These are phyloP conservation scores for Hycleus phaleratus DNA, from an alignment of 1,140 invertebrate genomes.

Conservation along the genomic window DNA sequence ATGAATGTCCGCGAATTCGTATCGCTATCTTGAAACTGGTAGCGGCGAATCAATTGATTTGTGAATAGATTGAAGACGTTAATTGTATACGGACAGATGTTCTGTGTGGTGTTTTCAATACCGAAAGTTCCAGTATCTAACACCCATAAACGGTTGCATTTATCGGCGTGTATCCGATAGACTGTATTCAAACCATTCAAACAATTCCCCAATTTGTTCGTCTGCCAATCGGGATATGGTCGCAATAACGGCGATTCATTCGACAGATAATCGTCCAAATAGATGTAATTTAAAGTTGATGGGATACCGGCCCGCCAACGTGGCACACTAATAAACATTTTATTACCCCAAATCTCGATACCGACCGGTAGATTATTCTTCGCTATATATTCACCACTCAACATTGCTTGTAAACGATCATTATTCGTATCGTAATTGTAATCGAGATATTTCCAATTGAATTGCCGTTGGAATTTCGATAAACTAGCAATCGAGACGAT, in stretches of 20 bases:
- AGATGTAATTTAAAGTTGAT: constrained; percentile 70
- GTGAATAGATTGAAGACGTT: constrained; percentile 70
- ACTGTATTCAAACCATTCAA: constrained; percentile 64
- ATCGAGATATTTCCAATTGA: constrained; percentile 66
- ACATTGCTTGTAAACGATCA: constrained; percentile 53
- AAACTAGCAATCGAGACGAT: neutral
- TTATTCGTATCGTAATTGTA: constrained; percentile 59
- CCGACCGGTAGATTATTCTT: constrained; percentile 71
- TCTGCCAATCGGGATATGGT: constrained; percentile 67
- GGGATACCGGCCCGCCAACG: constrained; percentile 64
- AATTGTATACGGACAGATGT: constrained; percentile 62
- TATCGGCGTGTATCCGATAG: constrained; percentile 65
- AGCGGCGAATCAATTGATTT: constrained; percentile 59
- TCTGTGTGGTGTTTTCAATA: constrained; percentile 56
- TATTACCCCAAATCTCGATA: constrained; percentile 68
- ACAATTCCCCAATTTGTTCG: constrained; percentile 67
- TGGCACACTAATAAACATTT: constrained; percentile 69
- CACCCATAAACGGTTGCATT: constrained; percentile 72
- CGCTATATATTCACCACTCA: constrained; percentile 55
- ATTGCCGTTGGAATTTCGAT: constrained; percentile 56
- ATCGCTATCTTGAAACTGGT: constrained; percentile 61
- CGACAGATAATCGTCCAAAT: constrained; percentile 50
- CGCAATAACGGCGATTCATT: constrained; percentile 61
- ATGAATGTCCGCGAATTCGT: constrained; percentile 70
- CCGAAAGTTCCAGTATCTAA: constrained; percentile 74